Conservation (phyloP, 2,888 invertebrate genomes). For the Plutella xylostella region DNA sequence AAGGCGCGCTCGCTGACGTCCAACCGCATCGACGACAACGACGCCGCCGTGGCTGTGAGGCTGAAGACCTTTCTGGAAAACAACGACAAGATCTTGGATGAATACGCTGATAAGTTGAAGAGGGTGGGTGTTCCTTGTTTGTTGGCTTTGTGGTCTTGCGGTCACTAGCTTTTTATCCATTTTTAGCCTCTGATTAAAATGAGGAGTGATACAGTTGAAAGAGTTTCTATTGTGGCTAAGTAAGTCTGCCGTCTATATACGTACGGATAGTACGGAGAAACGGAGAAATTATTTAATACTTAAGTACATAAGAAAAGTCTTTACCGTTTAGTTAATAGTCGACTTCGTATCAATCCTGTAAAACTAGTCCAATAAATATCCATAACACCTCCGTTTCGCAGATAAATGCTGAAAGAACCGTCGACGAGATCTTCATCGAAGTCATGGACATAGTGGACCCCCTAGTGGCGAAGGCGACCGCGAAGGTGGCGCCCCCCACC, state of each 20-base stretch:
- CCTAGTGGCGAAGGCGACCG: too few species aligned
- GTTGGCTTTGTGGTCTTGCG: too few species aligned
- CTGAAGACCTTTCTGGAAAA: conserved; percentile 90
- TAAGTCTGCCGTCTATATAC: too few species aligned
- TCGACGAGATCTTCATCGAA: conserved; percentile 83
- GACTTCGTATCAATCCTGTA: not conserved
- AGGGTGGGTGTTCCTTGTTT: too few species aligned
- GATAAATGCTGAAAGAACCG: conserved; percentile 84
- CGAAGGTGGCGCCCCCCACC: too few species aligned
- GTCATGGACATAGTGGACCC: conserved; percentile 72
- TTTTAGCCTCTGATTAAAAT: too few species aligned
- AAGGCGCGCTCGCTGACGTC: conserved; percentile 82
- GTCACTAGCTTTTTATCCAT: too few species aligned
- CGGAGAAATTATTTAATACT: too few species aligned
- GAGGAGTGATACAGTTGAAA: too few species aligned
- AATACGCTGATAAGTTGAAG: conserved; percentile 82
- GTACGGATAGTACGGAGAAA: too few species aligned
- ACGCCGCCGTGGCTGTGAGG: conserved; percentile 90
- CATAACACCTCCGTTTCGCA: too few species aligned
- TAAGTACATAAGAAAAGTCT: not conserved
- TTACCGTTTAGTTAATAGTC: not conserved
- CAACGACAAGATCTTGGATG: conserved; percentile 86
- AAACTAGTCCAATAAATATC: not conserved
- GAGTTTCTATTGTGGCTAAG: too few species aligned
- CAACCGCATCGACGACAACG: conserved; percentile 92